Conservation (phyloP, 2,797 vertebrate species). For the Centropyge bicolor region DNA sequence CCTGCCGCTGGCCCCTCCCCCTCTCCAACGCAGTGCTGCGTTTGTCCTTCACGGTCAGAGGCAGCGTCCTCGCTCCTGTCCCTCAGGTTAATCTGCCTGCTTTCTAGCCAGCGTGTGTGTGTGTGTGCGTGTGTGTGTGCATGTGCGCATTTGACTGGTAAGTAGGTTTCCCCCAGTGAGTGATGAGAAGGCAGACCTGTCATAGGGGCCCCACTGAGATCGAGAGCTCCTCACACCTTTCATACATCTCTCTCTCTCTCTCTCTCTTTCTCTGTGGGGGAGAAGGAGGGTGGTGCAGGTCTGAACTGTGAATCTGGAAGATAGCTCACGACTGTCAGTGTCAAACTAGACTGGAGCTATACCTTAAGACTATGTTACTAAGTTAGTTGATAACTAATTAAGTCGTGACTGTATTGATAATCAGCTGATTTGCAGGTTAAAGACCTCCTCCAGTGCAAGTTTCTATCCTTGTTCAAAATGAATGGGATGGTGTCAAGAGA, state of each 20-base stretch:
- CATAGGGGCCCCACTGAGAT: constrained; percentile 77
- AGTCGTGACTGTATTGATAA: too few relatives aligned
- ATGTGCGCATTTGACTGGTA: constrained; percentile 61
- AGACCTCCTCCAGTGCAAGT: too few relatives aligned
- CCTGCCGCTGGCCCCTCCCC: constrained; percentile 80
- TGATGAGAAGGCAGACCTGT: constrained; percentile 81
- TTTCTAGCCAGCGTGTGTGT: constrained; percentile 64
- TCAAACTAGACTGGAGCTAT: too few relatives aligned
- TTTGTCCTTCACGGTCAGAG: constrained; percentile 86
- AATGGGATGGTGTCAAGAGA: too few relatives aligned
- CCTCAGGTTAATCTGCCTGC: constrained; percentile 84
- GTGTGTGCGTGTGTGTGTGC: constrained; percentile 27
- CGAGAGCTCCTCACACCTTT: constrained; percentile 72
- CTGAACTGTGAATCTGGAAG: constrained; percentile 59
- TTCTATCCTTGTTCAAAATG: too few relatives aligned
- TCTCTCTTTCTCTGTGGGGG: constrained; percentile 19
- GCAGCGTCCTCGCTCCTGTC: constrained; percentile 83
- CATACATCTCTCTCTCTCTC: constrained; percentile 37
- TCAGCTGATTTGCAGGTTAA: too few relatives aligned
- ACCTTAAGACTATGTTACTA: too few relatives aligned
- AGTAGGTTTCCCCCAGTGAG: constrained; percentile 79
- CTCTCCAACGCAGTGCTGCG: constrained; percentile 72
- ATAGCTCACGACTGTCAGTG: too few relatives aligned
- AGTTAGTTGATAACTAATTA: too few relatives aligned
- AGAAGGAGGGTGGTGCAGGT: constrained; percentile 29